Base-by-base conservation (phyloP, 2,888 invertebrate genomes). In the Bursaphelenchus okinawaensis region DNA sequence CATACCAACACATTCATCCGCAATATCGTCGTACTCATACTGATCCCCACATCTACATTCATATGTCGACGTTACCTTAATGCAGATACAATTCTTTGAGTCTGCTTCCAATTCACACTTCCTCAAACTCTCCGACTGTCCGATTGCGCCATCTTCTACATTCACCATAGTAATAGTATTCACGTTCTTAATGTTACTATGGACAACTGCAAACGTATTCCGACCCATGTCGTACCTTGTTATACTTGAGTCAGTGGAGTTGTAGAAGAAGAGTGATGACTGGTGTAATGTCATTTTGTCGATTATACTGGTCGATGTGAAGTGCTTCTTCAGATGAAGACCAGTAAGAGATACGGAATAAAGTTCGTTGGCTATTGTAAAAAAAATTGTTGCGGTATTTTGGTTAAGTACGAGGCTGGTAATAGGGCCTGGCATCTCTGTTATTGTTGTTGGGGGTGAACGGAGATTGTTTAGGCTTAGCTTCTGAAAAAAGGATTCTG, bases 41-140 rank as follows among this genome's bases (percentile, higher is more conserved):
- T 68, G 68, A 31, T 68, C 68, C 16, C 26, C 27, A 50, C 68
- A 68, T 16, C 23, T 24, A 59, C 62, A 62, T 7, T 19, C 54
- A 4, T 16, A 40, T 40, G 12, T 40, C 1, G 12, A 12, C 1
- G 12, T 40, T 40, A 16, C 40, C n/a, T 40, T 40, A 12, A 40
- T 12, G n/a, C 40, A 40, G n/a, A 40, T 40, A 4, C 40, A 40
- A 40, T 40, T 40, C n/a, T 40, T 40, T 12, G 40, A 40, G 12
- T 40, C 40, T 40, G 40, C 12, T 40, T 40, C 40, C 40, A 40
- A 40, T 40, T 40, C 40, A 4, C 40, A 40, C n/a, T 40, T 12
- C n/a, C 3, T 16, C 16, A 40, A n/a, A 40, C n/a, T n/a, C 40
- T 40, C 40, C 40, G 40, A 40, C n/a, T 40, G 12, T 4, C n/a